phyloP scores from a whole-genome alignment of 2,113 vertebrate genomes.

The Phainopepla nitens region DNA sequence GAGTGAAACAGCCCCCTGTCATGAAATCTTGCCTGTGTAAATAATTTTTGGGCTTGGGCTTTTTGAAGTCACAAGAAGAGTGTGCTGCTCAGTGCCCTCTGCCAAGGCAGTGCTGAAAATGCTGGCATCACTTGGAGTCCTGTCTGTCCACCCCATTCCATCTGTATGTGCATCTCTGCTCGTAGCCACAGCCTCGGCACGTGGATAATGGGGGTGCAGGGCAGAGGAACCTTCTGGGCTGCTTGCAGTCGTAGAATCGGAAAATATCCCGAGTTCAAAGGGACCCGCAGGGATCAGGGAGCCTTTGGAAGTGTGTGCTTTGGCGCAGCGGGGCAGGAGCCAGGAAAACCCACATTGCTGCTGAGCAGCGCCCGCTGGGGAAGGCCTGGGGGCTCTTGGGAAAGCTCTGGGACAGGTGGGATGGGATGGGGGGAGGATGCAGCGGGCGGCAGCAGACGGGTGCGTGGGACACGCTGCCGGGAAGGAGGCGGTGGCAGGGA shows the following conservation, averaged over 20 bases:
- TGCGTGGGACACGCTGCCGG: background rate
- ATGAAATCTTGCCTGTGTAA: background rate
- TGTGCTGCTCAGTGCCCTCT: background rate
- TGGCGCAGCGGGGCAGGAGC: background rate
- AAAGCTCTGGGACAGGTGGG: background rate
- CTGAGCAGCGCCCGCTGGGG: background rate
- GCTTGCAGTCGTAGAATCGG: accelerated
- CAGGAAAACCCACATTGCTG: accelerated
- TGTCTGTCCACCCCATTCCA: background rate
- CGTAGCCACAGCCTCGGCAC: background rate
- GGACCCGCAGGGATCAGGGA: accelerated
- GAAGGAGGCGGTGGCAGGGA: background rate
- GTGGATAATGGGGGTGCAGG: accelerated
- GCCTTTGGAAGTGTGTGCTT: accelerated
- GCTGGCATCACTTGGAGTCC: background rate
- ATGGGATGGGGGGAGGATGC: background rate
- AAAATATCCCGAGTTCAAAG: accelerated
- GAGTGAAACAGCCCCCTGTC: background rate
- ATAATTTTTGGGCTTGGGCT: background rate
- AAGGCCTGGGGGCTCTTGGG: background rate
- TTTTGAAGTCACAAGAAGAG: background rate
- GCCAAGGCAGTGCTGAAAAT: background rate
- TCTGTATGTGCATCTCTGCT: accelerated
- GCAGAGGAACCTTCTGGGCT: accelerated
- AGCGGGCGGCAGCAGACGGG: background rate